Evolutionary conservation across 2,113 vertebrate genomes (phyloP), one percentile per base, ranked within the genome.

Genomic region (Marmota flaviventris): DNA sequence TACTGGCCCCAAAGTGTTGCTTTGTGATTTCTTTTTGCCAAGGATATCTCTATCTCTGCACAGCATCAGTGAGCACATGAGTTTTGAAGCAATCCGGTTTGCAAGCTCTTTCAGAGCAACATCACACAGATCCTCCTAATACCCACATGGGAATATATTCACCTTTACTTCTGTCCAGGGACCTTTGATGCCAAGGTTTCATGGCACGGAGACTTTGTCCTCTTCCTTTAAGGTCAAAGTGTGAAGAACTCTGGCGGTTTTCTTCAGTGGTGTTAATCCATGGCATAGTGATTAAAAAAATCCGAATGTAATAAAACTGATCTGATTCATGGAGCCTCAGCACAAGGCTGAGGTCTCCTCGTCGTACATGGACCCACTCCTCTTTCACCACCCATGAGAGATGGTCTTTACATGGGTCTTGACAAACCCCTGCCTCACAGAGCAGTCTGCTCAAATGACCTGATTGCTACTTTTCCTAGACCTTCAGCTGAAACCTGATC

Each of bases 51-150:
- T 4, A 70, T 9, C 29, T 58, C 69, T 58, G 45, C 4, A 11
- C 8, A n/a, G 37, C 1, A 22, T 29, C 0, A 2, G 25, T 2
- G 22, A 56, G 61, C 51, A 56, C 0, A 0, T 12, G 17, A n/a
- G 17, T 22, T 76, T 72, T 69, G 73, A 82, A 39, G 32, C 58
- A 8, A 48, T 17, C 32, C 75, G 51, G 88, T 8, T 37, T 24
- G 0, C 12, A 18, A 18, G 22, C n/a, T 81, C 37, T 88, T 76
- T 77, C n/a, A 48, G 39, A 93, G 32, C 5, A 24, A 89, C 73
- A 34, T 13, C 34, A n/a, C 5, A 17, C 9, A 22, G 61, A 16
- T 61, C 48, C 8, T 72, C 29, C 2, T 32, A 14, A 14, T 2
- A 4, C 48, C 45, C 34, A 34, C 11, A 8, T 32, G 8, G 20